Conservation (phyloP, 2,888 invertebrate species). For the Melolontha melolontha region DNA sequence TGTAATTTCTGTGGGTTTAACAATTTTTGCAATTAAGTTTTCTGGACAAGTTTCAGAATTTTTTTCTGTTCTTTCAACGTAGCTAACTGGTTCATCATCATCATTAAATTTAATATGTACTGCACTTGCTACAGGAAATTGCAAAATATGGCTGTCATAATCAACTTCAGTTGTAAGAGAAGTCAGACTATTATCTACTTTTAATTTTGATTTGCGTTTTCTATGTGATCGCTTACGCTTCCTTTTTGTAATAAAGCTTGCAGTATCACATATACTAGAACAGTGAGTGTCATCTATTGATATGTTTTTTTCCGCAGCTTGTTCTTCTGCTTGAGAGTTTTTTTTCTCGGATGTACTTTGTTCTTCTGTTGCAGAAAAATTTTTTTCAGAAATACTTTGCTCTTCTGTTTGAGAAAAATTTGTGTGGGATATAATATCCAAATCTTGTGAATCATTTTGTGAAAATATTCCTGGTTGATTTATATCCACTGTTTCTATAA, state of each 20-base stretch:
- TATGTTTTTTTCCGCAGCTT: background rate
- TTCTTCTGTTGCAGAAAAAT: background rate
- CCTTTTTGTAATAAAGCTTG: slow-evolving; percentile 34
- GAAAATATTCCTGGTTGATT: background rate
- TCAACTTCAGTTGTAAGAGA: background rate
- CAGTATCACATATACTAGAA: background rate
- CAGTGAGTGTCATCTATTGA: too few species aligned
- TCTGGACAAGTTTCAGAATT: background rate
- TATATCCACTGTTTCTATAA: too few species aligned
- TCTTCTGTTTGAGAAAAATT: background rate
- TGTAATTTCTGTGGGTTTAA: background rate
- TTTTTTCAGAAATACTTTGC: background rate
- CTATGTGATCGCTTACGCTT: slow-evolving; percentile 32
- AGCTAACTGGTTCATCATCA: slow-evolving; percentile 12
- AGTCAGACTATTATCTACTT: background rate
- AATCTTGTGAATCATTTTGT: background rate
- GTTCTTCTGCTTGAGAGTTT: background rate
- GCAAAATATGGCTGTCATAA: background rate
- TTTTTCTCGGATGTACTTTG: background rate
- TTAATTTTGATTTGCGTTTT: slow-evolving; percentile 29
- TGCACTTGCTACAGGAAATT: slow-evolving; percentile 3
- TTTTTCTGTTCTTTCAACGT: background rate
- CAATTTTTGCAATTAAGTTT: background rate
- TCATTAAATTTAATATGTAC: slow-evolving; percentile 45
- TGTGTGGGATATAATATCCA: background rate